These are phyloP conservation scores for Drosophila nr. perissopoda DNA, from an alignment of 2,888 invertebrate genomes.

Conservation along the genomic window DNA sequence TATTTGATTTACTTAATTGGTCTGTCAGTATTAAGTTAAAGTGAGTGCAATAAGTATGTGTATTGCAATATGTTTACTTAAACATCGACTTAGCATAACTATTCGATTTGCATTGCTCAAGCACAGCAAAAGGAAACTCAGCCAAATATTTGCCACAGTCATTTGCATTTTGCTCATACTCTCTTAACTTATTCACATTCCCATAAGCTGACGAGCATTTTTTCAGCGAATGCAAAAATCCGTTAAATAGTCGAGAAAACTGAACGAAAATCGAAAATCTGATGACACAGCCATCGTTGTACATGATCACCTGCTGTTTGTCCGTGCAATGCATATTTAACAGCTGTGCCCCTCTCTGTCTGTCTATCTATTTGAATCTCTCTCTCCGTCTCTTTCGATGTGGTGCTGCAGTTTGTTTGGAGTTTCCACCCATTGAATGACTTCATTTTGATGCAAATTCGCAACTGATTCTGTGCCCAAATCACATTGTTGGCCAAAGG, in stretches of 20 bases:
- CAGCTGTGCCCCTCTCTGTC: slow-evolving; percentile 11
- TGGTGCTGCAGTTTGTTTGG: neutral
- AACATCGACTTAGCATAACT: neutral
- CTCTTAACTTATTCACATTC: neutral
- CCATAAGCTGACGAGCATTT: neutral
- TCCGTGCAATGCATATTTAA: slow-evolving; percentile 56
- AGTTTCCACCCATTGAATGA: slow-evolving; percentile 55
- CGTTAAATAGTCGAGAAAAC: slow-evolving; percentile 14
- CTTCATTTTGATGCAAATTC: slow-evolving; percentile 78
- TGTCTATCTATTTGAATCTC: neutral
- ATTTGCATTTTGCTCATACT: slow-evolving; percentile 11
- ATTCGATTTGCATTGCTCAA: neutral
- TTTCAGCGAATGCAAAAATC: neutral
- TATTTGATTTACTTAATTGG: too few species aligned
- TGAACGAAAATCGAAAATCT: slow-evolving; percentile 32
- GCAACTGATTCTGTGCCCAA: slow-evolving; percentile 76
- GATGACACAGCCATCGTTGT: slow-evolving; percentile 42
- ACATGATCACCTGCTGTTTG: slow-evolving; percentile 48
- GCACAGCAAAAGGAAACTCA: neutral
- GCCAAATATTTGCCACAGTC: neutral
- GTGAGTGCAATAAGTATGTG: neutral
- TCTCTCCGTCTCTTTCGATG: slow-evolving; percentile 4
- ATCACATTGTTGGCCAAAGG: slow-evolving; percentile 63
- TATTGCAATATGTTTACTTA: neutral
- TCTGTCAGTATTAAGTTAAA: neutral